Conservation (phyloP, 64 coral and sea anemone species). For the Pachyseris speciosa region DNA sequence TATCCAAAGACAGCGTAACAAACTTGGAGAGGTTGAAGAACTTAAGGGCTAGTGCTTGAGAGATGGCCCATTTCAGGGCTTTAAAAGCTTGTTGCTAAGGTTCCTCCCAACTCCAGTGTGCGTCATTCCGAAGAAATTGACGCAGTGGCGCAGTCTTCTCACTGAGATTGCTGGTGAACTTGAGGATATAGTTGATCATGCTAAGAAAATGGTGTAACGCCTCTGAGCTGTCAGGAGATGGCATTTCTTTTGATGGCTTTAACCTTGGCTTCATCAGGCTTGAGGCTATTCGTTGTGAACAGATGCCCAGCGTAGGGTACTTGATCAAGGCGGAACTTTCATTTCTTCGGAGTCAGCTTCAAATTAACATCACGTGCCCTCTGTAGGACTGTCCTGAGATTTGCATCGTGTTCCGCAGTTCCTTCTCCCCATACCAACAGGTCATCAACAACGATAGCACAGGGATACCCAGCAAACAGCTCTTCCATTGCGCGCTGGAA, state of each 20-base stretch:
- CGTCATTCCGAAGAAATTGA: too few relatives aligned
- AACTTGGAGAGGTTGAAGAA: background rate
- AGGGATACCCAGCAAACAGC: background rate
- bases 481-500: too few relatives aligned
- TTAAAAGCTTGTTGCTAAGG: conserved; percentile 10
- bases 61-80: background rate
- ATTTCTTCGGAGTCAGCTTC: conserved; percentile 24
- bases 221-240: too few relatives aligned
- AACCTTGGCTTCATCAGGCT: too few relatives aligned
- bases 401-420: conserved; percentile 13
- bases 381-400: background rate
- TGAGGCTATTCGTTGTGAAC: too few relatives aligned
- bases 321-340: conserved; percentile 40
- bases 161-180: background rate
- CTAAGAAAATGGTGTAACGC: too few relatives aligned
- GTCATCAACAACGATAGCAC: conserved; percentile 19
- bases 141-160: background rate
- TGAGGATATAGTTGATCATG: too few relatives aligned
- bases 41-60: background rate
- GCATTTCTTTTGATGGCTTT: too few relatives aligned
- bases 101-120: background rate
- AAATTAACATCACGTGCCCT: background rate
- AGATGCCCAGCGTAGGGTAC: too few relatives aligned
- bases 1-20: conserved; percentile 5
- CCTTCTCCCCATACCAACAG: too few relatives aligned